Evolutionary conservation across 2,888 invertebrate species (phyloP).

Genomic region (Plagodis pulveraria): DNA sequence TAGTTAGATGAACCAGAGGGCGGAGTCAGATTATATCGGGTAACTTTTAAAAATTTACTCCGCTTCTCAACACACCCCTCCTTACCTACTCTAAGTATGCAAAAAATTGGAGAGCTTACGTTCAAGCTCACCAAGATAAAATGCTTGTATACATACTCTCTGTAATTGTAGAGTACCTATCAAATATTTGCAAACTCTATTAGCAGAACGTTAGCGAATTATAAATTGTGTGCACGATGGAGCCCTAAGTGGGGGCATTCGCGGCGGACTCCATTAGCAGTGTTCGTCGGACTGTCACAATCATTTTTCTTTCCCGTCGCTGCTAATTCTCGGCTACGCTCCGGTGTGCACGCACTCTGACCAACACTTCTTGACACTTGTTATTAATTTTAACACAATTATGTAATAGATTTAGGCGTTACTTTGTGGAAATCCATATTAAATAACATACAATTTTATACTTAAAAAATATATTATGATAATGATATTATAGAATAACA

Average conservation of each 20-base stretch:
- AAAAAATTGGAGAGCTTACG: no score
- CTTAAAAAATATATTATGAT: no score
- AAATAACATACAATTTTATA: no score
- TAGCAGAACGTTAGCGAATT: slow-evolving; percentile 29
- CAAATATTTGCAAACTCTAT: slow-evolving; percentile 23
- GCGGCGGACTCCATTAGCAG: slow-evolving; percentile 83
- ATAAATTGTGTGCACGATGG: slow-evolving; percentile 35
- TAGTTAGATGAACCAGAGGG: no score
- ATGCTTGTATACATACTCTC: not conserved
- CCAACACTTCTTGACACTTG: slow-evolving; percentile 56
- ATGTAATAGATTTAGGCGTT: no score
- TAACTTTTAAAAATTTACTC: no score
- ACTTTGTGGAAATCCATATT: no score
- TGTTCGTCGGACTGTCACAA: slow-evolving; percentile 84
- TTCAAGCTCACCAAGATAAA: not conserved
- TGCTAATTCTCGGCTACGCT: slow-evolving; percentile 82
- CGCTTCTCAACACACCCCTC: no score
- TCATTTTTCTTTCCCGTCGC: slow-evolving; percentile 84
- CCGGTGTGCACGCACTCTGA: slow-evolving; percentile 63
- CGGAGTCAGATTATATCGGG: no score
- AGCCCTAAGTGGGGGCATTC: slow-evolving; percentile 76
- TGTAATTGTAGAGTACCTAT: not conserved
- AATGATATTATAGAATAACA: no score
- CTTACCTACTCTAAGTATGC: no score
- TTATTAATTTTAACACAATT: no score